Percentiles rank a stretch among this genome's conserved stretches.
These are phyloP conservation scores for Nipponia nippon DNA, from an alignment of 2,113 vertebrate genomes.

Conservation along the genomic window DNA sequence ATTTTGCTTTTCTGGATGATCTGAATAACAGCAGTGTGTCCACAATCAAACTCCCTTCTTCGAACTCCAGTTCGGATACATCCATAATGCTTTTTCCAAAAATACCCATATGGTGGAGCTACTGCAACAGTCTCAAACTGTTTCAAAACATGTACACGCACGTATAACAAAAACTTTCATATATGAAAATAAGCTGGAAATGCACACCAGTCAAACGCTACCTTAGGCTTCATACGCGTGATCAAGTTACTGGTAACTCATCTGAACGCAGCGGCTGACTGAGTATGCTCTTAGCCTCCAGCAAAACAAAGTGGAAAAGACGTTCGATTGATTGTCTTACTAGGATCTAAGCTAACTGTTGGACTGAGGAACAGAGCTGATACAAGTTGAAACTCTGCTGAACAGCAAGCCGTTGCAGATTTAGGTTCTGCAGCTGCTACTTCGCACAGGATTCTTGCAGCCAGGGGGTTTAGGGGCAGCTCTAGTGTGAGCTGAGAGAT, in stretches of 20 bases:
- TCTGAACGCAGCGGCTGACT: not conserved
- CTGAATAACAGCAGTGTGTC: not conserved
- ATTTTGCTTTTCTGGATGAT: not conserved
- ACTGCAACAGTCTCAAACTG: not conserved
- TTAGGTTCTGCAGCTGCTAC: not conserved
- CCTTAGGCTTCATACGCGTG: not conserved
- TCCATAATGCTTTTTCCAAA: not conserved
- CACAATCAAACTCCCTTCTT: not conserved
- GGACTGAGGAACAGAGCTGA: not conserved
- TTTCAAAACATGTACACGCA: not conserved
- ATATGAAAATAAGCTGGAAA: not conserved
- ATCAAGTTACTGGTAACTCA: not conserved
- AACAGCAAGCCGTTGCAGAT: not conserved
- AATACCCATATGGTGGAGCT: not conserved
- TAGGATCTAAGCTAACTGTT: not conserved
- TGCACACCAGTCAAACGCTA: rapidly evolving
- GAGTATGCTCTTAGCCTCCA: not conserved
- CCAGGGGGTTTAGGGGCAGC: not conserved
- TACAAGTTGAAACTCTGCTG: not conserved
- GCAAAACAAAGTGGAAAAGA: not conserved
- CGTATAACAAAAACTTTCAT: rapidly evolving
- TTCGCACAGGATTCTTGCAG: not conserved
- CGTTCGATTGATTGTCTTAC: not conserved
- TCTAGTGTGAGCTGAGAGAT: not conserved
- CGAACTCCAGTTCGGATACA: not conserved